Base-by-base conservation (phyloP, 1,140 invertebrate genomes). In the Riptortus pedestris region DNA sequence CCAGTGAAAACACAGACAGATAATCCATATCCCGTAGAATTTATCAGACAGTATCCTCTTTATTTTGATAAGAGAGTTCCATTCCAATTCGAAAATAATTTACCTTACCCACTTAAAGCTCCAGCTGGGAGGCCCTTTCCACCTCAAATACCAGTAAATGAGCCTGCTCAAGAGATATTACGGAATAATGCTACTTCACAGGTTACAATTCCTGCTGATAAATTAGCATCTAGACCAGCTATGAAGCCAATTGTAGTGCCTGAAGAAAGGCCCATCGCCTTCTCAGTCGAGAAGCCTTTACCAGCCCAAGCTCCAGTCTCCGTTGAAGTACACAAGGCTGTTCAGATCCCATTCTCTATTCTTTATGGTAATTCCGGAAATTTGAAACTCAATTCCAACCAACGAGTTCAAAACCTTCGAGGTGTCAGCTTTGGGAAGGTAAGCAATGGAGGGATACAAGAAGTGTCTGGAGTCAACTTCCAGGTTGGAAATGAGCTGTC, bases 261-360 rank as follows among this genome's bases (percentile, higher is more conserved):
- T 71, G 79, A 88, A 3, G 83, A 83, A 9, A 86, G 86, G 73
- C 85, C 87, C 78, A 85, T 88, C 4, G 86, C 85, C 74, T 85
- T 87, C 69, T 85, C 83, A 75, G 83, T 87, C 28, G 87, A 88
- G 71, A 85, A 87, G 71, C 86, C 86, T 22, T n/a, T n/a, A n/a
- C n/a, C n/a, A n/a, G 85, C 87, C 0, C 85, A 87, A 72, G 85
- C 85, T 67, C 86, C 86, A 2, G 87, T 84, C 73, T 85, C 87
- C 78, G 85, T 88, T 51, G 48, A 52, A 27, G 62, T 63, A 16
- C 28, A 52, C n/a, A 63, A 63, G 26, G 24, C 24, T n/a, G 51
- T 63, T n/a, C 52, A 22, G 2, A 33, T 64, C 9, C 63, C 28
- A 2, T 28, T 64, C 11, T 59, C 64, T 22, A n/a, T n/a, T n/a